Evolutionary conservation across 1,140 invertebrate genomes (phyloP).

Genomic region (Scaptomyza hsui): DNA sequence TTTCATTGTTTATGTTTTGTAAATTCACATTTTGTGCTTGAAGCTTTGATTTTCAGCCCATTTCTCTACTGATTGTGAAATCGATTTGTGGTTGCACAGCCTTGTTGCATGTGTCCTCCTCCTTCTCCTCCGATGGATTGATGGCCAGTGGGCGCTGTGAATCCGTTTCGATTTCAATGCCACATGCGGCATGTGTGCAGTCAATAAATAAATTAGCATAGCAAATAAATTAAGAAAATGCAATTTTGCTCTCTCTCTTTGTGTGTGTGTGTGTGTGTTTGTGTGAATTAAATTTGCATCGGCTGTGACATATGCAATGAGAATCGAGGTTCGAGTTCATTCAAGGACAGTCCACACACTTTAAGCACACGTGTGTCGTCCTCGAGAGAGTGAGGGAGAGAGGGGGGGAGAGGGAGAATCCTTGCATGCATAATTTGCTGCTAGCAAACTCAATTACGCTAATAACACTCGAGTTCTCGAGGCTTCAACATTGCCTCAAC

Average conservation of each 20-base stretch:
- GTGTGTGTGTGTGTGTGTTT: no score
- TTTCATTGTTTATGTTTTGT: no score
- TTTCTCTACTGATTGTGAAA: conserved; percentile 1
- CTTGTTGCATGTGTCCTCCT: conserved; percentile 11
- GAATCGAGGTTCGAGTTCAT: conserved; percentile 4
- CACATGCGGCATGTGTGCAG: conserved; percentile 30
- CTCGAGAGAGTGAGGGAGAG: no score
- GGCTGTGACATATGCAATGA: conserved; percentile 28
- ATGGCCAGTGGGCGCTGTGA: not conserved
- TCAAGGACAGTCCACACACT: not conserved
- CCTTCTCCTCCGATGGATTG: not conserved
- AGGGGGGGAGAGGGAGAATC: not conserved
- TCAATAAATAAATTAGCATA: conserved; percentile 82
- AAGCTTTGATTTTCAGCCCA: no score
- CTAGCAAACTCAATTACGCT: conserved; percentile 44
- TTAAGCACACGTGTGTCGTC: not conserved
- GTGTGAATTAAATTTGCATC: conserved; percentile 25
- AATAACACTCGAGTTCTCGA: conserved; percentile 43
- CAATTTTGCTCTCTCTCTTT: conserved; percentile 69
- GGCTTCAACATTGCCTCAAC: conserved; percentile 22
- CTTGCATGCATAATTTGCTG: conserved; percentile 47
- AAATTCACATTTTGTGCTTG: not conserved
- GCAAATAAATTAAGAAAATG: conserved; percentile 81
- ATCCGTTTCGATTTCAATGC: conserved; percentile 3
- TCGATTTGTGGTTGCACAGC: conserved; percentile 32